These are phyloP conservation scores for Polyploca ridens DNA, from an alignment of 2,888 invertebrate species.

Conservation along the genomic window DNA sequence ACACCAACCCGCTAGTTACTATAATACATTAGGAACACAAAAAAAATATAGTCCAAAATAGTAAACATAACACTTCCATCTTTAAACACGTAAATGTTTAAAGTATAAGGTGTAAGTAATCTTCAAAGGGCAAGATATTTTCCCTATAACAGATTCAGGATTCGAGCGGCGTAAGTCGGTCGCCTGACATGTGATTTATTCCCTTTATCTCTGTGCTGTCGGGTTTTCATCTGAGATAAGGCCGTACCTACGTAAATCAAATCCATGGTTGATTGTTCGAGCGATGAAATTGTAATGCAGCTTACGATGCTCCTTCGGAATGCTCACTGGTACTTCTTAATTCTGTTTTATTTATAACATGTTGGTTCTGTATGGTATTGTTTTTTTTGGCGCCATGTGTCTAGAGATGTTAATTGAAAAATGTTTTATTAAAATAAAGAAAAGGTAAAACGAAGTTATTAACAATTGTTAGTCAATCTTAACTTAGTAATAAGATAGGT, in stretches of 20 bases:
- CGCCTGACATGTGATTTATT: constrained; percentile 78
- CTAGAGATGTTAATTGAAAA: neutral
- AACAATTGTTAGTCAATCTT: too few species aligned
- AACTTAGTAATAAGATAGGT: too few species aligned
- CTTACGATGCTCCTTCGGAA: constrained; percentile 28
- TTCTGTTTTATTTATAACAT: neutral
- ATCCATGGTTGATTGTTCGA: constrained; percentile 61
- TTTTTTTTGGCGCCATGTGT: neutral
- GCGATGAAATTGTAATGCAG: constrained; percentile 63
- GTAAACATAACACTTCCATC: neutral
- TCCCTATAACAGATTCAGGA: constrained; percentile 33
- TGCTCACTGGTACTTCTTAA: constrained; percentile 20
- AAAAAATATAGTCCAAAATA: too few species aligned
- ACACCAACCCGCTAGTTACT: too few species aligned
- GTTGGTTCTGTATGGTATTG: neutral
- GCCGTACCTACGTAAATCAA: constrained; percentile 69
- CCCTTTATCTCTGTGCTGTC: constrained; percentile 71
- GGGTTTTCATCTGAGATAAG: constrained; percentile 72
- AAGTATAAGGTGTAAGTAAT: constrained; percentile 34
- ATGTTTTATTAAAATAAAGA: too few species aligned
- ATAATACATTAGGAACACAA: too few species aligned
- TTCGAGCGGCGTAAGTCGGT: constrained; percentile 68
- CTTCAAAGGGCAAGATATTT: constrained; percentile 41
- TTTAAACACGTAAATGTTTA: neutral
- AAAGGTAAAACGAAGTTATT: too few species aligned